phyloP scores from a whole-genome alignment of 2,113 vertebrate species.

The Pogonocichla stellata region DNA sequence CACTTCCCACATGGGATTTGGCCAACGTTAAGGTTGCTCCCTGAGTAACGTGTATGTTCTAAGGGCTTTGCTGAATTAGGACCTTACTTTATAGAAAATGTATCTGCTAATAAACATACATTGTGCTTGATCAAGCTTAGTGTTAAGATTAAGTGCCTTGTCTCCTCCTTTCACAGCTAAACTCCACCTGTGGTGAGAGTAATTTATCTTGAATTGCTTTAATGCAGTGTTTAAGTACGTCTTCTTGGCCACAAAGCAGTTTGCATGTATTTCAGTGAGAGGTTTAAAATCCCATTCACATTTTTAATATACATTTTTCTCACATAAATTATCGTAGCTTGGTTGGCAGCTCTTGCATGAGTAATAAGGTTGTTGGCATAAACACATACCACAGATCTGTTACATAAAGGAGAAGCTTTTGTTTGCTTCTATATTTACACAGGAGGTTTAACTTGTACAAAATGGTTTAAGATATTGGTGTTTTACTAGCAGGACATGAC shows the following conservation, averaged over 20 bases:
- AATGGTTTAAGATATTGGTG: background rate
- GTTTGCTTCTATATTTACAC: background rate
- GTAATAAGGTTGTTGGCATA: slow-evolving; percentile 28
- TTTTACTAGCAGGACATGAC: background rate
- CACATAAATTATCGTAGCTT: slow-evolving; percentile 41
- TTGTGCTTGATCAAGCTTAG: background rate
- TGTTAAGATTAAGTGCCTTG: background rate
- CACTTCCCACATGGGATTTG: background rate
- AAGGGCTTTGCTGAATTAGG: background rate
- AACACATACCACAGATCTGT: background rate
- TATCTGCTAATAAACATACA: background rate
- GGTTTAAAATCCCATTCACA: slow-evolving; percentile 53
- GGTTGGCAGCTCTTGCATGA: slow-evolving; percentile 21
- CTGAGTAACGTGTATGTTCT: background rate
- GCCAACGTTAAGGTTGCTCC: background rate
- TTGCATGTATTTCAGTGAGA: background rate
- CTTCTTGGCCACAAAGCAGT: slow-evolving; percentile 7
- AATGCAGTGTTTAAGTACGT: background rate
- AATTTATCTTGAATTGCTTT: slow-evolving; percentile 28
- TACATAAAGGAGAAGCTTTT: slow-evolving; percentile 14
- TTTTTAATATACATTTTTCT: slow-evolving; percentile 50
- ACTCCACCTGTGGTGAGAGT: background rate
- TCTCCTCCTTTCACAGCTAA: background rate
- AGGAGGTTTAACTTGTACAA: background rate
- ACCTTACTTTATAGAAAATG: background rate